These are phyloP conservation scores for Actinia tenebrosa DNA, from an alignment of 64 coral and sea anemone species.

Conservation along the genomic window DNA sequence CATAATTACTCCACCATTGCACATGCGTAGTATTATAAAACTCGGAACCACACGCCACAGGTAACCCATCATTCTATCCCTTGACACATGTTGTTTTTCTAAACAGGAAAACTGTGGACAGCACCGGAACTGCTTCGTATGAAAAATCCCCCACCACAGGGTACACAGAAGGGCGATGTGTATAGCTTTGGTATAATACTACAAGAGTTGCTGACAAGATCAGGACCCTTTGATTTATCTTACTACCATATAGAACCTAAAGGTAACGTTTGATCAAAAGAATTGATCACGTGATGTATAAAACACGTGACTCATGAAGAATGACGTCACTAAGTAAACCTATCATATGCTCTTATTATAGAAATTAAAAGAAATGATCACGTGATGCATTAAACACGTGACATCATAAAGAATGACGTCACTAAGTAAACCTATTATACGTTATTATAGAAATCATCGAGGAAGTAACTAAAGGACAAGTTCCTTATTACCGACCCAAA, in stretches of 20 bases:
- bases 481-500: conserved; percentile 82
- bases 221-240: conserved; percentile 85
- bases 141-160: conserved; percentile 8
- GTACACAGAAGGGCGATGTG: conserved; percentile 90
- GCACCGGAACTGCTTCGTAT: conserved; percentile 81
- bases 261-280: conserved; percentile 14
- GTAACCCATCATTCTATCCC: not conserved
- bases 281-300: not conserved
- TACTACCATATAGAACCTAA: conserved; percentile 81
- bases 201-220: conserved; percentile 83
- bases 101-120: conserved; percentile 73
- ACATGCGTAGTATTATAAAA: not conserved
- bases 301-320: too few relatives aligned
- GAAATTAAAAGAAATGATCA: too few relatives aligned
- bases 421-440: too few relatives aligned
- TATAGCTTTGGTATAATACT: conserved; percentile 96
- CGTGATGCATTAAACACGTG: too few relatives aligned
- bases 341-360: too few relatives aligned
- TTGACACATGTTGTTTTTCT: not conserved
- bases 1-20: not conserved
- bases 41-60: not conserved
- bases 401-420: too few relatives aligned
- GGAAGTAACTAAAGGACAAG: conserved; percentile 40
- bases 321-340: too few relatives aligned
- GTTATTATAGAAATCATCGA: conserved; percentile 53